A percentile compares a stretch with the other conserved stretches of the same genome.
Conservation (phyloP, 2,797 vertebrate species). For the Podarcis lilfordi region DNA sequence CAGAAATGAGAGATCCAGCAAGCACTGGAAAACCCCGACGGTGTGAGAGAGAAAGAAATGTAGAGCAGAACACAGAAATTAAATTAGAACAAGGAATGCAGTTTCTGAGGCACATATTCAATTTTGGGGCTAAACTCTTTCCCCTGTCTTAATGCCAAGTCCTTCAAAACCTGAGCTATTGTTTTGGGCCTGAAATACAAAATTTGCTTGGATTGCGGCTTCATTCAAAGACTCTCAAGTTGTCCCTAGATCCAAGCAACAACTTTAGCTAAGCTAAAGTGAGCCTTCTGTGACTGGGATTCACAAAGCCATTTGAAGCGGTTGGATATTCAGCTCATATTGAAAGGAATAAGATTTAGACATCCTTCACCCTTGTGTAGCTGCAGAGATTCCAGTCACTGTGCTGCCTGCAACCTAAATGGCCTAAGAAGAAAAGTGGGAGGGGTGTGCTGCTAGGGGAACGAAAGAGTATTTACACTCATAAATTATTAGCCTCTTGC, state of each 20-base stretch:
- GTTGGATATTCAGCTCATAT: slow-evolving; percentile 2
- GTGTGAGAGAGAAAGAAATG: not conserved
- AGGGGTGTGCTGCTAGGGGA: slow-evolving; percentile 49
- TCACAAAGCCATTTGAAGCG: not conserved
- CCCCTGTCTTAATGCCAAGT: slow-evolving; percentile 4
- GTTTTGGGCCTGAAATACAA: not conserved
- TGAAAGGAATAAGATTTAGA: slow-evolving; percentile 26
- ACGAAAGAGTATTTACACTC: slow-evolving; percentile 39
- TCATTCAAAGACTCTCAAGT: not conserved
- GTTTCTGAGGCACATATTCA: not conserved
- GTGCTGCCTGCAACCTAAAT: slow-evolving; percentile 31
- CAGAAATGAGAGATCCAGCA: not conserved
- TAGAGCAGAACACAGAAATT: not conserved
- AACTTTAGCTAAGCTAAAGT: not conserved
- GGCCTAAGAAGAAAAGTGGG: slow-evolving; percentile 22
- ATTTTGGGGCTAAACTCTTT: not conserved
- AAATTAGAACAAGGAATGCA: not conserved
- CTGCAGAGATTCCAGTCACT: slow-evolving; percentile 34
- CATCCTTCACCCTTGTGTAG: slow-evolving; percentile 44
- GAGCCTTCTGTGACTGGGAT: not conserved
- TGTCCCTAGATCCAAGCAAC: slow-evolving; percentile 14
- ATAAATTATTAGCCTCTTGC: slow-evolving; percentile 6
- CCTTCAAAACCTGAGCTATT: slow-evolving; percentile 12
- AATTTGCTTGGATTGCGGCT: slow-evolving; percentile 27
- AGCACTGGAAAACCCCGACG: not conserved